Percentiles rank a stretch among this genome's conserved stretches.
Conservation (phyloP, 2,797 vertebrate species). For the Myotis myotis region DNA sequence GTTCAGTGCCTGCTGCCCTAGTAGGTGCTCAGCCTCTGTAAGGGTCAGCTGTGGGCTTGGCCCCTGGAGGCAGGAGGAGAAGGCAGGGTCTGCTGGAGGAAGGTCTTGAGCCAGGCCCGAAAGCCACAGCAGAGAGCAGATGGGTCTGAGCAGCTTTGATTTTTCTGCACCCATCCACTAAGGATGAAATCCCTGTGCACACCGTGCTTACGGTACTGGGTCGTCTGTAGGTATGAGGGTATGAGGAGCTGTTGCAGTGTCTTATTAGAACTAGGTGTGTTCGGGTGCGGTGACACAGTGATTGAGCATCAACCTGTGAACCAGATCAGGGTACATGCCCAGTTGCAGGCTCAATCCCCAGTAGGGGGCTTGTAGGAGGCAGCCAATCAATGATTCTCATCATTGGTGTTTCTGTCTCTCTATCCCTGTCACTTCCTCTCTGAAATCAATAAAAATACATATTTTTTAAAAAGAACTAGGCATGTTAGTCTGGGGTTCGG, state of each 20-base stretch:
- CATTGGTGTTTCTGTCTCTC: too few relatives aligned
- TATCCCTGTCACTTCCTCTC: too few relatives aligned
- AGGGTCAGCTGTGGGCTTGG: neutral
- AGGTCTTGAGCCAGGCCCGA: neutral
- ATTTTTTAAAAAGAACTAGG: too few relatives aligned
- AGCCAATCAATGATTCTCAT: too few relatives aligned
- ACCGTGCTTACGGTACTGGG: rapidly evolving
- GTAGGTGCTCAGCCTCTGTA: too few relatives aligned
- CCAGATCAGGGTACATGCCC: too few relatives aligned
- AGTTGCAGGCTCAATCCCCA: too few relatives aligned
- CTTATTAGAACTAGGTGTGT: neutral
- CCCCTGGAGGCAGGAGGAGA: neutral
- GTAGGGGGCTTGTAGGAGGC: too few relatives aligned
- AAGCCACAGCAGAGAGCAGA: neutral
- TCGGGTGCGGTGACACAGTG: too few relatives aligned
- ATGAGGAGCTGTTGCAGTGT: too few relatives aligned
- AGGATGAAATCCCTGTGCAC: neutral
- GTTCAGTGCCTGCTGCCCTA: neutral
- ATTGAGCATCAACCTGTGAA: too few relatives aligned
- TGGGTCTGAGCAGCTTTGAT: neutral
- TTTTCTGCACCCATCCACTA: neutral
- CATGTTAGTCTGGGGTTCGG: rapidly evolving
- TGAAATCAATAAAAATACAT: too few relatives aligned
- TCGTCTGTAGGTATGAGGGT: neutral
- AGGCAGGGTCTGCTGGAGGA: neutral